These are phyloP conservation scores for Cheilosia vernalis DNA, from an alignment of 2,888 invertebrate genomes.

Conservation along the genomic window DNA sequence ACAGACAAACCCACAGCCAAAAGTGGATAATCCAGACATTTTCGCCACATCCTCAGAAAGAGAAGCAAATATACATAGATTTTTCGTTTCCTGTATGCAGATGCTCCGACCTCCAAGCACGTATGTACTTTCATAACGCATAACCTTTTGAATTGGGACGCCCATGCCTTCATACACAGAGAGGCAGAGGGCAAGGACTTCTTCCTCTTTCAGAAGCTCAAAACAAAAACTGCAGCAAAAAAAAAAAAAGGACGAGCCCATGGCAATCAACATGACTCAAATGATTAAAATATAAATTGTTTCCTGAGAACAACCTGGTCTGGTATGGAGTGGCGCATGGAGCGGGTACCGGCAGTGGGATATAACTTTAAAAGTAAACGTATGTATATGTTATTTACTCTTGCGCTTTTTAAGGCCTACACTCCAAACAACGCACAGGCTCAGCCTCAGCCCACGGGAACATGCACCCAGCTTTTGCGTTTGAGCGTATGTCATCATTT, in stretches of 20 bases:
- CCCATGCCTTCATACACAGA: not conserved
- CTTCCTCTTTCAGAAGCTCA: conserved; percentile 4
- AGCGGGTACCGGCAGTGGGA: conserved; percentile 7
- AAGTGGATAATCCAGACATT: conserved; percentile 58
- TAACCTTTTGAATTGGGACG: conserved; percentile 8
- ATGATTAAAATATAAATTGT: conserved; percentile 74
- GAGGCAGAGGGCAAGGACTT: conserved; percentile 51
- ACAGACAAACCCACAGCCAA: conserved; percentile 59
- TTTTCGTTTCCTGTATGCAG: conserved; percentile 18
- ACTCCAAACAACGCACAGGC: not conserved
- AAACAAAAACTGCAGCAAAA: conserved; percentile 2
- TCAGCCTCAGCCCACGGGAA: not conserved
- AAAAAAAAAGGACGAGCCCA: conserved; percentile 45
- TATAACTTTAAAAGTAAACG: conserved; percentile 66
- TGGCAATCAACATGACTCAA: conserved; percentile 72
- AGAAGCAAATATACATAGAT: not conserved
- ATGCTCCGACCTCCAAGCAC: conserved; percentile 51
- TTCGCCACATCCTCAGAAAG: conserved; percentile 22
- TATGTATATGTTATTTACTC: conserved; percentile 29
- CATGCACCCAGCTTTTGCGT: not conserved
- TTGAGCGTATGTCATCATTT: conserved; percentile 46
- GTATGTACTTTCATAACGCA: conserved; percentile 44
- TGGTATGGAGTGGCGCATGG: not conserved
- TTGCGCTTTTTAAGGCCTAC: conserved; percentile 9
- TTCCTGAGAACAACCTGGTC: conserved; percentile 41